These are phyloP conservation scores for Eriocheir sinensis DNA, from an alignment of 1,140 invertebrate species.

Conservation along the genomic window DNA sequence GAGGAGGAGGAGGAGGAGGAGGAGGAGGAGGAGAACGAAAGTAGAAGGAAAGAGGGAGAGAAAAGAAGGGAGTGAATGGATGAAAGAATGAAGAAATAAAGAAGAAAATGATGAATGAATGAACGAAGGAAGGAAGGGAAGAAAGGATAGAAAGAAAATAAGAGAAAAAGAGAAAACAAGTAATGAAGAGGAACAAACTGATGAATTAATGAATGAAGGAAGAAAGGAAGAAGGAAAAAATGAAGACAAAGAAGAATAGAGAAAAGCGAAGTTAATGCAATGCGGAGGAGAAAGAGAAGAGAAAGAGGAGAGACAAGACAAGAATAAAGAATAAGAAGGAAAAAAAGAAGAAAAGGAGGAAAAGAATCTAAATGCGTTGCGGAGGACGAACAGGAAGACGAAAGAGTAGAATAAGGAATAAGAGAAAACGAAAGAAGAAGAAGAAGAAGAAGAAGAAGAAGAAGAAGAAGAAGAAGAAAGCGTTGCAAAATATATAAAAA, in stretches of 20 bases:
- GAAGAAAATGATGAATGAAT: not conserved
- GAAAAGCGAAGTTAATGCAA: not conserved
- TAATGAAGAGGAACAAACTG: not conserved
- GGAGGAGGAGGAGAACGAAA: not conserved
- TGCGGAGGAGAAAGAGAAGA: not conserved
- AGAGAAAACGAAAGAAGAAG: no score
- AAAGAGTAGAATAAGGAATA: no score
- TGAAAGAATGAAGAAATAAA: not conserved
- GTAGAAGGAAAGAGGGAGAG: not conserved
- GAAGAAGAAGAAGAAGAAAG: no score
- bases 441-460: no score
- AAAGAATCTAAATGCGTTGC: no score
- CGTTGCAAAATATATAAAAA: no score
- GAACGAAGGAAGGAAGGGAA: not conserved
- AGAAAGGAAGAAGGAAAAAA: conserved; percentile 8
- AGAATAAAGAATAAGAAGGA: not conserved
- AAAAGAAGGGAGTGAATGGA: not conserved
- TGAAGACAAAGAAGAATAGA: not conserved
- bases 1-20: not conserved
- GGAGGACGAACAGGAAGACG: no score
- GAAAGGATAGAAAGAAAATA: not conserved
- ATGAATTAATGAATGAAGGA: no score
- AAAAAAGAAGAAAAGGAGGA: not conserved
- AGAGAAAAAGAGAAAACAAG: not conserved
- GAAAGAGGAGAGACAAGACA: not conserved